phyloP scores from a whole-genome alignment of 2,797 vertebrate genomes.

The Chelidonichthys spinosus region DNA sequence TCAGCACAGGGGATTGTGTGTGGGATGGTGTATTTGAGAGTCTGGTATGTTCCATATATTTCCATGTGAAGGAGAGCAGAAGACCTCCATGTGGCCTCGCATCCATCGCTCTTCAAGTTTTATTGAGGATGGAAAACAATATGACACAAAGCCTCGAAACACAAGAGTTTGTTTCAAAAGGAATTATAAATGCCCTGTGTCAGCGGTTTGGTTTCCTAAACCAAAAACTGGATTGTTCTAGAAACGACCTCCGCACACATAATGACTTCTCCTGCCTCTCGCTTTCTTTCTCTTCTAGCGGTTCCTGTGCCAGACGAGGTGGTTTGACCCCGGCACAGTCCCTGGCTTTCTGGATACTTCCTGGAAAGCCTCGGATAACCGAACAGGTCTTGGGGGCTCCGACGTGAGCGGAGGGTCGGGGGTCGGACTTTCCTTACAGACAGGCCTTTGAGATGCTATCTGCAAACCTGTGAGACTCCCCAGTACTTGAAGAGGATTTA shows the following conservation, averaged over 20 bases:
- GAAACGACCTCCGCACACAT: constrained; percentile 67
- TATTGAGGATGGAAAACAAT: not conserved
- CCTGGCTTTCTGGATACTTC: constrained; percentile 65
- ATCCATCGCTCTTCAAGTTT: not conserved
- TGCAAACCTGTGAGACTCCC: constrained; percentile 37
- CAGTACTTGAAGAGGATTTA: constrained; percentile 30
- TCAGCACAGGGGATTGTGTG: constrained; percentile 19
- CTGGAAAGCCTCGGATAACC: constrained; percentile 58
- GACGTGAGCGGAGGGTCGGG: constrained; percentile 19
- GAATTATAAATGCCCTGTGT: constrained; percentile 12
- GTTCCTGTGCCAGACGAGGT: constrained; percentile 56
- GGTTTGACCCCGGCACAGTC: constrained; percentile 58
- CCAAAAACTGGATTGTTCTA: constrained; percentile 34
- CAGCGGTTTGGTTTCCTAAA: constrained; percentile 44
- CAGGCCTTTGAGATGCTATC: constrained; percentile 42
- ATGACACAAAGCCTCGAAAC: not conserved
- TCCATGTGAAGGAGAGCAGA: not conserved
- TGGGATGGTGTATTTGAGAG: constrained; percentile 15
- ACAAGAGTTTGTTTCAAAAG: constrained; percentile 25
- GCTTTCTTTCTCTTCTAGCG: constrained; percentile 40
- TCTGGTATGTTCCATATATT: not conserved
- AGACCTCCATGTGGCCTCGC: not conserved
- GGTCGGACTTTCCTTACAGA: not conserved
- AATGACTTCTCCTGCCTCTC: constrained; percentile 74
- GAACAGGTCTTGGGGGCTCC: constrained; percentile 36